phyloP scores from a whole-genome alignment of 2,113 vertebrate genomes.

The Glaucomys volans region DNA sequence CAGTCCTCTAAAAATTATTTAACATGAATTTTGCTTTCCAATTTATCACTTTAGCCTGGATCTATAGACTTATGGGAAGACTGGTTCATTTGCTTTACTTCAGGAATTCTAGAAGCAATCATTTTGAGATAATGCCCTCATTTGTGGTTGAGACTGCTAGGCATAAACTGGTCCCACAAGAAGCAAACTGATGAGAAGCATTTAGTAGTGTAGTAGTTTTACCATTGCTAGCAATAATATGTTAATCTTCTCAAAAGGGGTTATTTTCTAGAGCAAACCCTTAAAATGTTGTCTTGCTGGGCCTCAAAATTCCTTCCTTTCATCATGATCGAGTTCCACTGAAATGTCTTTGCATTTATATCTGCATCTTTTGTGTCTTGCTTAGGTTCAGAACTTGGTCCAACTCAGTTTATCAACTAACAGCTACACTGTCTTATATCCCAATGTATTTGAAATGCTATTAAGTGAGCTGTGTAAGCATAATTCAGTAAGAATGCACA shows the following conservation, averaged over 20 bases:
- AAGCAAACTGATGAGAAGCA: not conserved
- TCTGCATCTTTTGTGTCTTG: not conserved
- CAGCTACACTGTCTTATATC: not conserved
- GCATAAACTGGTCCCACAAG: not conserved
- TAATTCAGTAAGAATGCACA: conserved; percentile 3
- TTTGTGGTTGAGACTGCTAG: not conserved
- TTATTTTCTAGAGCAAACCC: not conserved
- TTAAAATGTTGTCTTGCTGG: not conserved
- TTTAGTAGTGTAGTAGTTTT: not conserved
- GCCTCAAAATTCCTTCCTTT: conserved; percentile 42
- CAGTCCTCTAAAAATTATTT: not conserved
- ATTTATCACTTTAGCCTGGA: not conserved
- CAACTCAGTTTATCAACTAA: not conserved
- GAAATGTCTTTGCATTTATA: not conserved
- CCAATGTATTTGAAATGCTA: not conserved
- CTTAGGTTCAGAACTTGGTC: conserved; percentile 27
- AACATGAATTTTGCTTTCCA: not conserved
- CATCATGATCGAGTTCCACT: not conserved
- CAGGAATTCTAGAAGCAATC: not conserved
- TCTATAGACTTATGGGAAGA: not conserved
- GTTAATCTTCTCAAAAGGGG: not conserved
- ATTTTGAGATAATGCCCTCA: not conserved
- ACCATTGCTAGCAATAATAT: not conserved
- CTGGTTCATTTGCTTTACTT: not conserved
- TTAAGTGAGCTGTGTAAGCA: not conserved